A percentile compares a stretch with the other conserved stretches of the same genome.
Conservation (phyloP, 2,797 vertebrate genomes). For the Austrolebias charrua region DNA sequence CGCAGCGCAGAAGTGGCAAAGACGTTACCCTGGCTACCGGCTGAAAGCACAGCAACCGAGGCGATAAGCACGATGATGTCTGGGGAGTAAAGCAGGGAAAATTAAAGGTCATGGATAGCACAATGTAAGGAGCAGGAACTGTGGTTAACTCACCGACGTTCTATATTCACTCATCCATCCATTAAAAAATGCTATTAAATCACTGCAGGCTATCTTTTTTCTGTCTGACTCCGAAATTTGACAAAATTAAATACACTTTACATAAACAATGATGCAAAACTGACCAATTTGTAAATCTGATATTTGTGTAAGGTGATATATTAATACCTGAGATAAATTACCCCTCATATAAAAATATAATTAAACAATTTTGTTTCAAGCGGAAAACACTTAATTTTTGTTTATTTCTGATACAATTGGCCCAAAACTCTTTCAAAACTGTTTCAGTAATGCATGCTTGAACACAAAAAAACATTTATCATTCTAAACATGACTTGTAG, state of each 20-base stretch:
- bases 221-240: conserved; percentile 6
- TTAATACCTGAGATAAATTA: too few relatives aligned
- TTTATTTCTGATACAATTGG: too few relatives aligned
- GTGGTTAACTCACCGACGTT: conserved; percentile 29
- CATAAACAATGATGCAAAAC: background rate
- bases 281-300: too few relatives aligned
- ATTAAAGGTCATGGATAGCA: conserved; percentile 52
- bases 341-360: too few relatives aligned
- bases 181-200: conserved; percentile 45
- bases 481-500: background rate
- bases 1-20: conserved; percentile 97
- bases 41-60: conserved; percentile 97
- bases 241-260: too few relatives aligned
- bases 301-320: too few relatives aligned
- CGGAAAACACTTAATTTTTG: too few relatives aligned
- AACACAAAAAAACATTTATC: too few relatives aligned
- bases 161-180: conserved; percentile 29
- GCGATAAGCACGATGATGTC: conserved; percentile 98
- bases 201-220: conserved; percentile 10
- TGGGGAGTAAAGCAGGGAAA: conserved; percentile 61
- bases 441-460: too few relatives aligned
- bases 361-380: too few relatives aligned
- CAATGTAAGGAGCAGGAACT: conserved; percentile 33
- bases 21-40: conserved; percentile 98
- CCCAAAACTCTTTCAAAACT: too few relatives aligned